phyloP scores from a whole-genome alignment of 2,797 vertebrate species.

The Thunnus albacares region DNA sequence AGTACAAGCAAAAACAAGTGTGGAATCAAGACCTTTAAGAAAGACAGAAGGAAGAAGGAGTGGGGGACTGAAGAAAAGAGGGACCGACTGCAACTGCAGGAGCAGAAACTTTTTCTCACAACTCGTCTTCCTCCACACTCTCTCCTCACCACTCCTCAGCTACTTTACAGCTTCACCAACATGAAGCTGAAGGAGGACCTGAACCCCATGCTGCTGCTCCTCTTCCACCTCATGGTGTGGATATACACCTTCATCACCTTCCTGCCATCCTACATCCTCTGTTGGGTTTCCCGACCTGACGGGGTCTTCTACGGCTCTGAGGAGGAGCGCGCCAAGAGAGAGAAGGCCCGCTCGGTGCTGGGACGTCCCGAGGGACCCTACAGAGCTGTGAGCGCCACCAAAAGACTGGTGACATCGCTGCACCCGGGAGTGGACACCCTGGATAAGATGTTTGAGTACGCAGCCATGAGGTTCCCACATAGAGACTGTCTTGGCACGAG shows the following conservation, averaged over 20 bases:
- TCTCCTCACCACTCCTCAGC: not conserved
- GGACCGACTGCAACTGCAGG: not conserved
- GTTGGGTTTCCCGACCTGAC: constrained; percentile 37
- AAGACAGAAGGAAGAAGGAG: constrained; percentile 2
- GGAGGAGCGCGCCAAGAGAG: constrained; percentile 85
- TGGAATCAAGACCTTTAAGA: not conserved
- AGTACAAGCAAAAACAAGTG: not conserved
- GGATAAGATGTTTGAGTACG: constrained; percentile 91
- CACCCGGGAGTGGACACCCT: constrained; percentile 92
- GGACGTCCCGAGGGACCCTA: constrained; percentile 88
- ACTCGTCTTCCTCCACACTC: not conserved
- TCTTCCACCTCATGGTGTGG: constrained; percentile 90
- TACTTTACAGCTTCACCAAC: constrained; percentile 41
- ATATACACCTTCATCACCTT: constrained; percentile 90
- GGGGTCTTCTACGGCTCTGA: constrained; percentile 81
- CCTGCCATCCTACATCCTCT: constrained; percentile 90
- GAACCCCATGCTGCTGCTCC: constrained; percentile 89
- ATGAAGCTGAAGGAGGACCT: constrained; percentile 95
- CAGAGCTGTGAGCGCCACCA: constrained; percentile 87
- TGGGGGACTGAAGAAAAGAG: constrained; percentile 5
- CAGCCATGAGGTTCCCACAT: constrained; percentile 87
- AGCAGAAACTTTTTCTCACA: not conserved
- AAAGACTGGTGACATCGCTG: constrained; percentile 85
- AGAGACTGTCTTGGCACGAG: constrained; percentile 92
- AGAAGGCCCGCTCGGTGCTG: constrained; percentile 88